Percentiles rank a stretch among this genome's conserved stretches.
Evolutionary conservation across 2,113 vertebrate species (phyloP).

Genomic region (Alces alces): DNA sequence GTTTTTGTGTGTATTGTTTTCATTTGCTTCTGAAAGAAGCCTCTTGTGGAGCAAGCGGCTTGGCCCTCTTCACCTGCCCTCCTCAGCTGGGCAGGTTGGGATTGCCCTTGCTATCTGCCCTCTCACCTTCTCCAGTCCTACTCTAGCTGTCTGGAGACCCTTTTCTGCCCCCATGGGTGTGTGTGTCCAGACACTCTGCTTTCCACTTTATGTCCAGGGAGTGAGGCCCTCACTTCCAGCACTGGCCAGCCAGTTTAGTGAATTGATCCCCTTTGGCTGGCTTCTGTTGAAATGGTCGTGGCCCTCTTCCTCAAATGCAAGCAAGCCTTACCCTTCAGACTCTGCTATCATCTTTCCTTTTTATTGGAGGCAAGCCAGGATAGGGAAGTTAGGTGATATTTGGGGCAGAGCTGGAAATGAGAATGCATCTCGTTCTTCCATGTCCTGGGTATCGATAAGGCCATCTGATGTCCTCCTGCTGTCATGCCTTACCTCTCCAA

Average conservation of each 20-base stretch:
- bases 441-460: background rate
- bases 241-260: background rate
- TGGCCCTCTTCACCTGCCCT: background rate
- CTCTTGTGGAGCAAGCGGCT: background rate
- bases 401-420: background rate
- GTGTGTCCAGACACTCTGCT: background rate
- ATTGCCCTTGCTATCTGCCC: background rate
- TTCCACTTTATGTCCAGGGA: background rate
- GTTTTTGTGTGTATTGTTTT: background rate
- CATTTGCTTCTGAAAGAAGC: background rate
- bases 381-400: background rate
- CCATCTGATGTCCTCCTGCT: background rate
- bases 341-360: background rate
- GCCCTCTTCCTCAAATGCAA: background rate
- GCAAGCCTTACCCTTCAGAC: background rate
- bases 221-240: background rate
- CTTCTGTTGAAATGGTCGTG: background rate
- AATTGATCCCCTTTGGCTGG: background rate
- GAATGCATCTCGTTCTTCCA: accelerated
- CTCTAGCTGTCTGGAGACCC: background rate
- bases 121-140: background rate
- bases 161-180: background rate
- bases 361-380: background rate
- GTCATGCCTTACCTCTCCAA: background rate
- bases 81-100: background rate